Conservation (phyloP, 1,140 invertebrate genomes). For the Homalodisca vitripennis region DNA sequence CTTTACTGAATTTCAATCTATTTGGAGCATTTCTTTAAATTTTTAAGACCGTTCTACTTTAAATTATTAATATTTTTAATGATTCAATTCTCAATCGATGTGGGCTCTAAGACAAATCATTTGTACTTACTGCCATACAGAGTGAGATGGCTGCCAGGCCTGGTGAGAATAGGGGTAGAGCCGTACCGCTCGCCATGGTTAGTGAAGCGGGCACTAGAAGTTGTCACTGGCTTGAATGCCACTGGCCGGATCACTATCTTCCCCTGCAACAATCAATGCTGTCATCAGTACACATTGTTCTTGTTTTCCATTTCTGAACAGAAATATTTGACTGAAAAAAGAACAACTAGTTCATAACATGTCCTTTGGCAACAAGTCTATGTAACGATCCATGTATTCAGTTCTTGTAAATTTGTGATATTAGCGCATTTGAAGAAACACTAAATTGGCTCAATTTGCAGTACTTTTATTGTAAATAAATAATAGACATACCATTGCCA, state of each 20-base stretch:
- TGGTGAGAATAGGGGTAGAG: slow-evolving; percentile 61
- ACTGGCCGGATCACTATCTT: slow-evolving; percentile 72
- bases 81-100: no score
- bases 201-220: slow-evolving; percentile 45
- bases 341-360: not conserved
- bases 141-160: slow-evolving; percentile 60
- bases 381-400: not conserved
- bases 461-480: no score
- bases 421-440: no score
- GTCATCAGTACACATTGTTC: not conserved
- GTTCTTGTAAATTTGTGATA: no score
- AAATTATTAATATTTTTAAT: no score
- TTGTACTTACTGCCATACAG: slow-evolving; percentile 63
- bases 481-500: no score
- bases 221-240: slow-evolving; percentile 69
- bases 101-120: no score
- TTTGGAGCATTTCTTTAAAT: no score
- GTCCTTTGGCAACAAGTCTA: not conserved
- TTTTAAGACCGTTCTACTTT: no score
- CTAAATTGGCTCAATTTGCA: no score
- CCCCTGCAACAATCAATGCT: slow-evolving; percentile 50
- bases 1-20: no score
- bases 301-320: not conserved
- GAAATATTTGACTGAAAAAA: not conserved
- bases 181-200: slow-evolving; percentile 59